Evolutionary conservation across 2,797 vertebrate species (phyloP).

Genomic region (Neosalanx taihuensis): DNA sequence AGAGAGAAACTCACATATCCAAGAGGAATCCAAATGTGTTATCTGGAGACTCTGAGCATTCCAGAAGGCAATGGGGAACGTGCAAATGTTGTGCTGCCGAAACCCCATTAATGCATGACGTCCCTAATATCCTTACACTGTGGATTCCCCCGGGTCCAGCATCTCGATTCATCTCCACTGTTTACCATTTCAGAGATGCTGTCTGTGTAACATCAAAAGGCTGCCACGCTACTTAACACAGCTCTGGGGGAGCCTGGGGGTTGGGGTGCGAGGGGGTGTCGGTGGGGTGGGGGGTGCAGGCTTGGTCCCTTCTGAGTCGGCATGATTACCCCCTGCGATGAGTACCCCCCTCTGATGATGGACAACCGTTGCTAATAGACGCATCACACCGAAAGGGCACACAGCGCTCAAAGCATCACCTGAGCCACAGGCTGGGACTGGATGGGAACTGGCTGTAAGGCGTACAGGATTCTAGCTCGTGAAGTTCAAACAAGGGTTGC

Average conservation of each 20-base stretch:
- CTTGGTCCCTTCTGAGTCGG: slow-evolving; percentile 54
- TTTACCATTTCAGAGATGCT: slow-evolving; percentile 72
- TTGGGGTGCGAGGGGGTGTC: slow-evolving; percentile 32
- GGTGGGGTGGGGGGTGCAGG: slow-evolving; percentile 36
- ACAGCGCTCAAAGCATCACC: slow-evolving; percentile 37
- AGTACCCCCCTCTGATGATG: slow-evolving; percentile 60
- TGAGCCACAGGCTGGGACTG: not conserved
- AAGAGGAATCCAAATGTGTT: slow-evolving; percentile 44
- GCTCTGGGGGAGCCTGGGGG: slow-evolving; percentile 59
- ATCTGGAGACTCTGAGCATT: slow-evolving; percentile 47
- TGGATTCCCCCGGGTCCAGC: slow-evolving; percentile 70
- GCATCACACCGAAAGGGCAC: slow-evolving; percentile 49
- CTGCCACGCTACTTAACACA: slow-evolving; percentile 71
- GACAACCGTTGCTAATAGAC: slow-evolving; percentile 66
- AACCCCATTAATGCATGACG: slow-evolving; percentile 65
- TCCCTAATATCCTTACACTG: slow-evolving; percentile 70
- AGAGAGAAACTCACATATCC: slow-evolving; percentile 33
- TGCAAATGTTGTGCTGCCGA: slow-evolving; percentile 56
- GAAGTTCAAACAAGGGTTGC: not conserved
- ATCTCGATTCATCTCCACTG: slow-evolving; percentile 72
- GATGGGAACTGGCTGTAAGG: too few relatives aligned
- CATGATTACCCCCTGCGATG: slow-evolving; percentile 63
- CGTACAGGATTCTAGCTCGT: not conserved
- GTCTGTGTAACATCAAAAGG: slow-evolving; percentile 74
- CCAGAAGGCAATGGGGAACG: slow-evolving; percentile 50